Evolutionary conservation across 2,113 vertebrate species (phyloP), one percentile per base, ranked within the genome.

Genomic region (Poeciliopsis turrubarensis): DNA sequence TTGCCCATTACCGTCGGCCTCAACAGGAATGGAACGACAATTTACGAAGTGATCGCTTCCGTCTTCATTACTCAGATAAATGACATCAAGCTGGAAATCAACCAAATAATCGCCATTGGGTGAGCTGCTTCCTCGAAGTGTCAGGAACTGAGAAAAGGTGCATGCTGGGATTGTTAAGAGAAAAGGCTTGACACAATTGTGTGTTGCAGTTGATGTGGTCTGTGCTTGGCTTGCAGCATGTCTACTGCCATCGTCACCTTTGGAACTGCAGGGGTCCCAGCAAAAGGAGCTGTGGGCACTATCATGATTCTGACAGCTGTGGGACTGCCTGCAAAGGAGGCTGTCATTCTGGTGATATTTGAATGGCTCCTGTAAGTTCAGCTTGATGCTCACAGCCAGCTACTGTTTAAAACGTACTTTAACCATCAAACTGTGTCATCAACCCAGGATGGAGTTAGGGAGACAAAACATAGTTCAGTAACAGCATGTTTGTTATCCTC

Each of bases 341-440:
- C 75, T 9, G 25, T 57, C 39, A 31, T 71, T 32, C 32, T 83
- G 6, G 66, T 77, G 10, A 37, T 62, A 4, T 2, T 47, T 9
- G 75, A 83, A 17, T 71, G 76, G 80, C 8, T 82, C 29, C 30
- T 82, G 74, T 82, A 51, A 60, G 70, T 82, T 8, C 22, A 0
- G 60, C 26, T 8, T 62, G 8, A 12, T n/a, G 26, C 14, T 47
- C 54, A 34, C 11, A 31, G 19, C 6, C 34, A 15, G 25, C 11
- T 12, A 17, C 14, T 30, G 39, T 41, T 41, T 14, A 41, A 41
- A 14, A 14, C 14, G 39, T 41, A 13, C 39, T 47, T 47, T 19
- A 47, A 19, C 44, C 14, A 3, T 19, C 14, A 17, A 17, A 47
- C 5, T 10, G 30, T 30, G 12, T 7, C 30, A 19, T 14, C 8